Base-by-base conservation (phyloP, 2,113 vertebrate genomes). In the Colistium nudipinnis region DNA sequence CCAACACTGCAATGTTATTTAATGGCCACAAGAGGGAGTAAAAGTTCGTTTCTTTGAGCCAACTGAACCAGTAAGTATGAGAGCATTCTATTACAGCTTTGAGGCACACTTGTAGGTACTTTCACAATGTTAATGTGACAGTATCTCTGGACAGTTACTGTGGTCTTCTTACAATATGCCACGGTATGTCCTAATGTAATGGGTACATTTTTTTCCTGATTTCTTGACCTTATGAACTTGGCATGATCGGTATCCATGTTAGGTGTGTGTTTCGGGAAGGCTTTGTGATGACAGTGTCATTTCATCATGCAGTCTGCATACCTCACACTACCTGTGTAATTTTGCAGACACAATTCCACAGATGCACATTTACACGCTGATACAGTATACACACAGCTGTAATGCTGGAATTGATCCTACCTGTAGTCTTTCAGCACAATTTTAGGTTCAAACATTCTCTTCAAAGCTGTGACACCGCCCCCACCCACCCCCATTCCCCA, bases 341-440 rank as follows among this genome's bases (percentile, higher is more conserved):
- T 57, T 28, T 59, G 25, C 24, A 48, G 9, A 19, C 16, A 64
- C 3, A 44, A 35, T 62, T 70, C 51, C 20, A 25, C 31, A 66
- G 14, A 75, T 65, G 36, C 13, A 31, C 72, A 45, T 62, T 35
- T 30, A 47, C 52, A 73, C 55, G 64, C 38, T 22, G 25, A 13
- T 49, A 45, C 60, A 75, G 49, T 63, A 62, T 78, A 85, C 56
- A 89, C 88, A 88, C 90, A 91, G 88, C 89, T 90, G 87, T 71
- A 51, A 43, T 39, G 62, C 69, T 62, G 43, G 53, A 56, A 61
- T 20, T 56, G 66, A 87, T 82, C 77, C 64, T 69, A 82, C 71
- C 83, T 82, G 66, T n/a, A 44, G 71, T 88, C 91, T 90, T 77
- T 92, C 90, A 90, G 73, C 86, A 16, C 62, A 57, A 62, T 27